Conservation (phyloP, 2,113 vertebrate genomes). For the Pelecanus crispus region DNA sequence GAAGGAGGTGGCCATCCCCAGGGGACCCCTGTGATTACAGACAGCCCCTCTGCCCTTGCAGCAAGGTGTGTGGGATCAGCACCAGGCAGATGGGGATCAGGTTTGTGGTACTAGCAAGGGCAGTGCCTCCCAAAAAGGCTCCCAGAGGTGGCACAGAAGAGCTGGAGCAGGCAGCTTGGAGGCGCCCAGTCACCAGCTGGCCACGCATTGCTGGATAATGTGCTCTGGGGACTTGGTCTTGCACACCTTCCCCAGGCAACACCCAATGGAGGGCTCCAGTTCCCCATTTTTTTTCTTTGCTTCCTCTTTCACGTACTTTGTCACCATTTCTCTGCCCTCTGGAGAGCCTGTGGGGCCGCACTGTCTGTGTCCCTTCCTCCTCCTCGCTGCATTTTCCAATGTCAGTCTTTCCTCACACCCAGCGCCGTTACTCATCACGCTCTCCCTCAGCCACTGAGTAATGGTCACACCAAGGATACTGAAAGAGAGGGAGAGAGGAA, state of each 20-base stretch:
- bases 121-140: not conserved
- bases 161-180: not conserved
- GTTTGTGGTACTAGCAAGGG: not conserved
- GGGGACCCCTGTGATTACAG: not conserved
- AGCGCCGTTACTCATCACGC: not conserved
- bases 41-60: not conserved
- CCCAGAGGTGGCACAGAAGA: not conserved
- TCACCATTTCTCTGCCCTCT: not conserved
- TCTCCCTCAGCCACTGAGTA: not conserved
- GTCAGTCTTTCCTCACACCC: not conserved
- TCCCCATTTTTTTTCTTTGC: not conserved
- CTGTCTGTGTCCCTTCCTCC: not conserved
- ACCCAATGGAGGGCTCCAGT: not conserved
- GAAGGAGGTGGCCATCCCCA: not conserved
- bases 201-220: not conserved
- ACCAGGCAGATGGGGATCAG: not conserved
- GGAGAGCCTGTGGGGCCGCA: not conserved
- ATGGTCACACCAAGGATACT: not conserved
- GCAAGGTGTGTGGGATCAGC: not conserved
- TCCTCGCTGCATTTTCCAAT: not conserved
- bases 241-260: not conserved
- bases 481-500: not conserved
- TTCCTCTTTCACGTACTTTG: conserved; percentile 17
- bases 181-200: not conserved
- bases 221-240: not conserved